phyloP scores from a whole-genome alignment of 2,797 vertebrate genomes.

The Limosa lapponica region DNA sequence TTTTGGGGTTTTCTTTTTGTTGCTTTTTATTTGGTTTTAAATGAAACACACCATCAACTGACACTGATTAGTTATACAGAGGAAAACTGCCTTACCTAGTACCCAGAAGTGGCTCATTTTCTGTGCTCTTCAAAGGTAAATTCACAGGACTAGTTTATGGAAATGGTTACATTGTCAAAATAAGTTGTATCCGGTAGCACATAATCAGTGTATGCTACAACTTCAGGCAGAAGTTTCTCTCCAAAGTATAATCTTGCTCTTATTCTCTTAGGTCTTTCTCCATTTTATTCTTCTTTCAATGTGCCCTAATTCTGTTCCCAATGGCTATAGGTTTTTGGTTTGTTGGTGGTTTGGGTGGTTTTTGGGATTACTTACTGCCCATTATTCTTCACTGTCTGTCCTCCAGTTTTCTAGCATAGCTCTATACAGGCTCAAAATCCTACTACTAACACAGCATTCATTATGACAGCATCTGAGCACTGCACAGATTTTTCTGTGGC shows the following conservation, averaged over 20 bases:
- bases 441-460: not conserved
- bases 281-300: not conserved
- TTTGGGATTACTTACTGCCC: not conserved
- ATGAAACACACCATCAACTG: not conserved
- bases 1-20: not conserved
- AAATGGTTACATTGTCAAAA: not conserved
- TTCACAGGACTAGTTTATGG: not conserved
- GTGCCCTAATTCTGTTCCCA: not conserved
- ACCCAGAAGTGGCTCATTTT: not conserved
- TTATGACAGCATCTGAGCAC: not conserved
- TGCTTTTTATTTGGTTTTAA: not conserved
- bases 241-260: accelerated
- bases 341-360: not conserved
- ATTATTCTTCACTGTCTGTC: not conserved
- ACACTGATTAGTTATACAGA: not conserved
- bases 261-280: not conserved
- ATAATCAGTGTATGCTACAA: not conserved
- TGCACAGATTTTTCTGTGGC: not conserved
- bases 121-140: not conserved
- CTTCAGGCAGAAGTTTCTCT: not conserved
- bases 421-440: not conserved
- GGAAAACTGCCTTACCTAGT: not conserved
- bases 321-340: not conserved
- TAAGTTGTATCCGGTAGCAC: not conserved
- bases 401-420: not conserved